Conservation (phyloP, 2,888 invertebrate species). For the Drosophila koepferae region DNA sequence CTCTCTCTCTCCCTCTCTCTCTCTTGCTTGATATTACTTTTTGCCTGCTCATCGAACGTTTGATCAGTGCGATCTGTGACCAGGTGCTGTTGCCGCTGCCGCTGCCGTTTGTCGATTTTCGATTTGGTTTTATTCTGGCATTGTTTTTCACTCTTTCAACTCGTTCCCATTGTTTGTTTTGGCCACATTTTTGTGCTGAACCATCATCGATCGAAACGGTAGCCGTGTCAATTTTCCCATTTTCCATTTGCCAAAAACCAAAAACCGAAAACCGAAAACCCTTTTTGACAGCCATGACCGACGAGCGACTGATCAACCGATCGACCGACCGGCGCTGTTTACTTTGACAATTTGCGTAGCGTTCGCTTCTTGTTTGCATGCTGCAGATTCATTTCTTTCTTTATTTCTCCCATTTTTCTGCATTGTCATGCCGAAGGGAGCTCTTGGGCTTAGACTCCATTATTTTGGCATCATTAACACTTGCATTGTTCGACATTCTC, state of each 20-base stretch:
- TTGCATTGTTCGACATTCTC: slow-evolving; percentile 60
- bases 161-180: slow-evolving; percentile 64
- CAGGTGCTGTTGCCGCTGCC: slow-evolving; percentile 41
- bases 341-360: slow-evolving; percentile 62
- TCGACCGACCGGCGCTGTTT: slow-evolving; percentile 46
- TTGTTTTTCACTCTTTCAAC: slow-evolving; percentile 62
- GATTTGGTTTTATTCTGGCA: slow-evolving; percentile 45
- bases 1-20: background rate
- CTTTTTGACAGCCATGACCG: slow-evolving; percentile 64
- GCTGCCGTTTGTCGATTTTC: slow-evolving; percentile 20
- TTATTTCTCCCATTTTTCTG: slow-evolving; percentile 21
- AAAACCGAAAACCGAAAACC: slow-evolving; percentile 13
- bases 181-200: slow-evolving; percentile 47
- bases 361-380: slow-evolving; percentile 51
- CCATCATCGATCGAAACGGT: slow-evolving; percentile 48
- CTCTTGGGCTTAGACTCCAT: slow-evolving; percentile 48
- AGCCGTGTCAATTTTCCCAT: slow-evolving; percentile 63
- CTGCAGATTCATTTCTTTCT: slow-evolving; percentile 37
- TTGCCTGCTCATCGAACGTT: slow-evolving; percentile 45
- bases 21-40: background rate
- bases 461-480: slow-evolving; percentile 81
- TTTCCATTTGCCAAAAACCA: slow-evolving; percentile 45
- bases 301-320: slow-evolving; percentile 7
- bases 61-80: slow-evolving; percentile 24
- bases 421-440: slow-evolving; percentile 65